phyloP scores from a whole-genome alignment of 2,888 invertebrate species.

The Megastigmus dorsalis region DNA sequence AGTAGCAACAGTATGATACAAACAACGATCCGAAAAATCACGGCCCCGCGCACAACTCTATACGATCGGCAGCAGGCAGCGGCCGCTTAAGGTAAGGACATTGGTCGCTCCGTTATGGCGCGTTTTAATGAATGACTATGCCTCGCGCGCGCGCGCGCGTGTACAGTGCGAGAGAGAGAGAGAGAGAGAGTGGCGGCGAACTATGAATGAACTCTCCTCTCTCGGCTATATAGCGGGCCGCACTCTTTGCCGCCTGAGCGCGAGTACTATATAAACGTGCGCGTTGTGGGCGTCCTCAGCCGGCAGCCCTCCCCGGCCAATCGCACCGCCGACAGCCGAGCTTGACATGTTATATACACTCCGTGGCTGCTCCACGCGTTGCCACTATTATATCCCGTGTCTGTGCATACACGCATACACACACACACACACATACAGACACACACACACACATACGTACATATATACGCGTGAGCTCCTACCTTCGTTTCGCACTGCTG shows the following conservation, averaged over 20 bases:
- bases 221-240: background rate
- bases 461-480: background rate
- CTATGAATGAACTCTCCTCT: constrained; percentile 70
- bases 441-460: no score
- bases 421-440: no score
- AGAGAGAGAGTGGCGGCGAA: constrained; percentile 54
- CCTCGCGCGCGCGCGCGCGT: background rate
- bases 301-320: constrained; percentile 63
- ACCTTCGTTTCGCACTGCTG: background rate
- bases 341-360: no score
- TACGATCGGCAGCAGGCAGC: no score
- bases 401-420: no score
- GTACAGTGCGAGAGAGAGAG: constrained; percentile 5
- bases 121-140: constrained; percentile 26
- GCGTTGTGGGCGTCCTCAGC: constrained; percentile 69
- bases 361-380: background rate
- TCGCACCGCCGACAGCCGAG: constrained; percentile 54
- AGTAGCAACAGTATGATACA: no score
- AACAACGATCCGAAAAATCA: no score
- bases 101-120: background rate
- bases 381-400: no score
- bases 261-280: constrained; percentile 68
- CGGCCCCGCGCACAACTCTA: no score
- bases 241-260: no score
- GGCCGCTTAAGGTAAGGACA: constrained; percentile 24